These are phyloP conservation scores for Gallirallus australis DNA, from an alignment of 2,797 vertebrate species.

Conservation along the genomic window DNA sequence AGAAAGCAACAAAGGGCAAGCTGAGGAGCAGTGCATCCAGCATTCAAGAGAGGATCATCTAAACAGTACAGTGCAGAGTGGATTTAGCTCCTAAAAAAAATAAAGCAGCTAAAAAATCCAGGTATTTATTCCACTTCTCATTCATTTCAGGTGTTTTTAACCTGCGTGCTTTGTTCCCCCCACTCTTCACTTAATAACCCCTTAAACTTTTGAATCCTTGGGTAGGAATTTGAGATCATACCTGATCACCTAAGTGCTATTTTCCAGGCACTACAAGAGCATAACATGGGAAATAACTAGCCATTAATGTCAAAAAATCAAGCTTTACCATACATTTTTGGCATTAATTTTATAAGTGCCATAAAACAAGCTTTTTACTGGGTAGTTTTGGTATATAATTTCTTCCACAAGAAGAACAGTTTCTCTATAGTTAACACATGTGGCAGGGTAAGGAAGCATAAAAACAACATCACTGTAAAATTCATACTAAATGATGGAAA, in stretches of 20 bases:
- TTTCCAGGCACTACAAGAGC: slow-evolving; percentile 1
- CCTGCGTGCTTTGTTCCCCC: background rate
- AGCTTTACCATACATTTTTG: slow-evolving; percentile 58
- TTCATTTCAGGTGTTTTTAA: background rate
- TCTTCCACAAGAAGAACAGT: slow-evolving; percentile 67
- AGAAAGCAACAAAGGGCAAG: background rate
- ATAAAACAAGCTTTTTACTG: slow-evolving; percentile 55
- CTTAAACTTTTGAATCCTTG: slow-evolving; percentile 25
- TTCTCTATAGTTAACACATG: slow-evolving; percentile 63
- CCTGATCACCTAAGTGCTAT: slow-evolving; percentile 20
- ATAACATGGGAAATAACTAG: slow-evolving; percentile 54
- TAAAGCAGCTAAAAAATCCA: background rate
- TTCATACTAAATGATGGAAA: slow-evolving; percentile 77
- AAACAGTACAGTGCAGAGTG: background rate
- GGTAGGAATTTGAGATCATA: slow-evolving; percentile 12
- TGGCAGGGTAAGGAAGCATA: slow-evolving; percentile 71
- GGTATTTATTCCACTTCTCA: background rate
- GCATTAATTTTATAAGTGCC: slow-evolving; percentile 67
- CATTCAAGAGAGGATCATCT: background rate
- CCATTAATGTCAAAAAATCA: slow-evolving; percentile 66
- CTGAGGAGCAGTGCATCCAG: background rate
- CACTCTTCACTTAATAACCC: background rate
- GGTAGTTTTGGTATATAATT: slow-evolving; percentile 69
- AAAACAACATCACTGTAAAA: slow-evolving; percentile 76
- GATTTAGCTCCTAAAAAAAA: background rate